These are phyloP conservation scores for Strigops habroptila DNA, from an alignment of 2,113 vertebrate species.

Conservation along the genomic window DNA sequence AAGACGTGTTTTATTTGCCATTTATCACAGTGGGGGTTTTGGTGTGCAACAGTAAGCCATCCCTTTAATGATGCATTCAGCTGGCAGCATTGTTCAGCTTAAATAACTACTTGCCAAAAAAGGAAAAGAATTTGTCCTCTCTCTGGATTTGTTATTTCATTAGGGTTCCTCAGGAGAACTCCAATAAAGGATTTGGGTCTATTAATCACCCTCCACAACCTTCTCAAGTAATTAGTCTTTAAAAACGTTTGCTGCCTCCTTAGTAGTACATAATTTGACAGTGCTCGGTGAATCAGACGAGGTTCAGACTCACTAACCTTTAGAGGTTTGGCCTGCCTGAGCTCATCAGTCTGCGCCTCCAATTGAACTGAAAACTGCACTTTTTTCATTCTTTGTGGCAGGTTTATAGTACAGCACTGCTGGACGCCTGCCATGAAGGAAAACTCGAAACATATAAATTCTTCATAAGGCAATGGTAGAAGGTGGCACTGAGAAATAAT, in stretches of 20 bases:
- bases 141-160: constrained; percentile 57
- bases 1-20: constrained; percentile 48
- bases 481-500: constrained; percentile 38
- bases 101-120: constrained; percentile 57
- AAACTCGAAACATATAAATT: constrained; percentile 59
- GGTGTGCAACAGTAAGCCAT: constrained; percentile 16
- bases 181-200: constrained; percentile 55
- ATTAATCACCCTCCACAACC: constrained; percentile 57
- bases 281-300: neutral
- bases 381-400: constrained; percentile 42
- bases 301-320: constrained; percentile 40
- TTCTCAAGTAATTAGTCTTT: constrained; percentile 51
- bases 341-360: constrained; percentile 17
- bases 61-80: constrained; percentile 47
- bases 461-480: constrained; percentile 49
- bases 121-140: constrained; percentile 61
- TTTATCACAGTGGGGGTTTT: constrained; percentile 45
- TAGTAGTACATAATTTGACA: constrained; percentile 1
- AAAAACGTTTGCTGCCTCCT: constrained; percentile 36
- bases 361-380: neutral
- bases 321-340: constrained; percentile 8
- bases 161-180: constrained; percentile 46
- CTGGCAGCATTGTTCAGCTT: constrained; percentile 29
- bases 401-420: constrained; percentile 12
- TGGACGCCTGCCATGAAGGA: constrained; percentile 28